Percentiles rank a stretch among this genome's conserved stretches.
These are phyloP conservation scores for Reticulitermes lucifugus DNA, from an alignment of 2,888 invertebrate genomes.

Conservation along the genomic window DNA sequence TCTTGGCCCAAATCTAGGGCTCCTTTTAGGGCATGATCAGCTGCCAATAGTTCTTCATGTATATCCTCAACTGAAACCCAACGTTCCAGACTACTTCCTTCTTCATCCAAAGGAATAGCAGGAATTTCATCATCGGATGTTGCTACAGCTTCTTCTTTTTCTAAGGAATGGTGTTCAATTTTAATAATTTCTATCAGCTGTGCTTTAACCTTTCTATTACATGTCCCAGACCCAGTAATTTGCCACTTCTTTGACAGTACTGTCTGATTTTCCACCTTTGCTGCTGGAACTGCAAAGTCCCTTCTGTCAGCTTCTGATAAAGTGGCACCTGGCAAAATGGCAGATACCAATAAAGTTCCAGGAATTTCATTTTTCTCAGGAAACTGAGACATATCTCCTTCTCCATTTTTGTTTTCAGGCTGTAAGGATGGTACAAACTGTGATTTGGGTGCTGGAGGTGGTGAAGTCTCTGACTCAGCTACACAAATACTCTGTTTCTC, in stretches of 20 bases:
- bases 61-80: conserved; percentile 48
- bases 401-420: too few species aligned
- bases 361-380: too few species aligned
- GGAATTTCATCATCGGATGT: conserved; percentile 41
- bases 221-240: neutral
- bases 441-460: too few species aligned
- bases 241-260: neutral
- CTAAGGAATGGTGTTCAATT: neutral
- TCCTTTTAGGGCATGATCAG: conserved; percentile 29
- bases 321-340: too few species aligned
- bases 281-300: neutral
- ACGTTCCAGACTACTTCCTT: conserved; percentile 41
- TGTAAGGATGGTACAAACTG: too few species aligned
- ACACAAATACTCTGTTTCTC: too few species aligned
- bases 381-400: too few species aligned
- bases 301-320: too few species aligned
- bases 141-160: conserved; percentile 29
- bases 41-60: conserved; percentile 32
- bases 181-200: neutral
- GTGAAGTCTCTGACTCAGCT: too few species aligned
- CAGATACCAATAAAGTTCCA: too few species aligned
- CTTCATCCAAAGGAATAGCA: conserved; percentile 41
- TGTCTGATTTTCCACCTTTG: neutral
- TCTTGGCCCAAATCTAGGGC: conserved; percentile 26
- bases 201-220: neutral